Evolutionary conservation across 2,888 invertebrate genomes (phyloP), one percentile per base, ranked within the genome.

Genomic region (Leucoptera coffeella): DNA sequence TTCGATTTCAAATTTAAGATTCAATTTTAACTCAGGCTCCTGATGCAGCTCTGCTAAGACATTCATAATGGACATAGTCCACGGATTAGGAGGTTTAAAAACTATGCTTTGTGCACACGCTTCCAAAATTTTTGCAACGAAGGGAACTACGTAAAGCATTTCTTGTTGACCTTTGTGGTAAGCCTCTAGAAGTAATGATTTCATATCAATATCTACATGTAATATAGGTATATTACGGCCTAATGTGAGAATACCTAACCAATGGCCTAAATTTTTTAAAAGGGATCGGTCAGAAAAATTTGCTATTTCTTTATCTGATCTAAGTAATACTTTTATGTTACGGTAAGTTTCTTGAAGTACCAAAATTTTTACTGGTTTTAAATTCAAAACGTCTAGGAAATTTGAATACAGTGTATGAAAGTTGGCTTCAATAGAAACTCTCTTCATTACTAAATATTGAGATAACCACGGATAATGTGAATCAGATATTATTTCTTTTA

Each of bases 1-100:
- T 75, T 96, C 96, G 42, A 99, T 96, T 73, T 99, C 99, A 64
- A 99, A 99, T 69, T 99, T 99, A 12, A 99, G 74, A 60, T 97
- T 99, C 12, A 99, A 67, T 56, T 99, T 99, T 28, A 99, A 74
- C 46, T 96, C 95, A 1, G 85, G 91, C 49, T 97, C 96, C 53
- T 92, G 90, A 52, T 99, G 99, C 19, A 99, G 73, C 60, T 99
- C 99, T 1, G 92, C 94, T 28, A 99, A 62, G 1, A 94, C 93
- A 52, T 91, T 94, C 87, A 99, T 90, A 15, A 96, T 82, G 2
- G 83, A 89, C 85, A 96, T 91, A 0, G 95, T 94, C 97, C 97
- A 99, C 0, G 99, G 96, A 69, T 96, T 97, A 2, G 94, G 94
- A 1, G 95, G 90, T 47, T 88, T 89, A 60, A 99, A 99, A 9